These are phyloP conservation scores for Limonius californicus DNA, from an alignment of 1,140 invertebrate species.

Conservation along the genomic window DNA sequence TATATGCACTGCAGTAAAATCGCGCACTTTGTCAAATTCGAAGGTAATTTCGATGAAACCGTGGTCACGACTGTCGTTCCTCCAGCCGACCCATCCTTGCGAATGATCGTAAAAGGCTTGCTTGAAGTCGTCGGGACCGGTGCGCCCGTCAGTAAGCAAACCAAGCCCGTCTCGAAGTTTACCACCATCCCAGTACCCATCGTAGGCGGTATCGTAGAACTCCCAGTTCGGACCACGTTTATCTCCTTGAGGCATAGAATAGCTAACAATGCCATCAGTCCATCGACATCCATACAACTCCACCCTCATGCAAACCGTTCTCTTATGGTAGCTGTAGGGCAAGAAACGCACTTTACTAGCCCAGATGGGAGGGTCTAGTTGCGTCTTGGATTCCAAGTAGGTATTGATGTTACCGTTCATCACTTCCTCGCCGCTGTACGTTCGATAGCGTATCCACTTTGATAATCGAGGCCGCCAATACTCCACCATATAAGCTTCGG, in stretches of 20 bases:
- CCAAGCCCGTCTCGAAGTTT: constrained; percentile 72
- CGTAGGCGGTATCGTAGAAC: constrained; percentile 76
- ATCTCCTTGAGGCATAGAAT: constrained; percentile 79
- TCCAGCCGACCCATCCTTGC: constrained; percentile 91
- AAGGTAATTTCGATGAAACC: constrained; percentile 73
- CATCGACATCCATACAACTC: constrained; percentile 72
- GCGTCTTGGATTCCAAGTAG: constrained; percentile 69
- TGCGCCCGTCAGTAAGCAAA: constrained; percentile 69
- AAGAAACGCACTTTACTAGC: constrained; percentile 70
- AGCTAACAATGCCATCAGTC: constrained; percentile 71
- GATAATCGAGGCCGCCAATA: constrained; percentile 69
- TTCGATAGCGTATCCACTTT: constrained; percentile 70
- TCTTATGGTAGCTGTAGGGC: constrained; percentile 66
- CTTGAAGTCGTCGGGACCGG: constrained; percentile 67
- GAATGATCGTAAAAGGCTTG: constrained; percentile 60
- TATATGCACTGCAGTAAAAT: constrained; percentile 82
- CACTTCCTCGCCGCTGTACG: constrained; percentile 64
- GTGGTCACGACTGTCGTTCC: constrained; percentile 68
- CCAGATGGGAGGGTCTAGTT: constrained; percentile 67
- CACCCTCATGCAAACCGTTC: constrained; percentile 76
- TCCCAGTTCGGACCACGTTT: constrained; percentile 66
- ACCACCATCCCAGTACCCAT: constrained; percentile 57
- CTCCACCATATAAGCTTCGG: constrained; percentile 72
- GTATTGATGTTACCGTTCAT: constrained; percentile 79
- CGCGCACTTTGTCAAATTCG: constrained; percentile 82